These are phyloP conservation scores for Oophaga pumilio DNA, from an alignment of 2,113 vertebrate species.

Conservation along the genomic window DNA sequence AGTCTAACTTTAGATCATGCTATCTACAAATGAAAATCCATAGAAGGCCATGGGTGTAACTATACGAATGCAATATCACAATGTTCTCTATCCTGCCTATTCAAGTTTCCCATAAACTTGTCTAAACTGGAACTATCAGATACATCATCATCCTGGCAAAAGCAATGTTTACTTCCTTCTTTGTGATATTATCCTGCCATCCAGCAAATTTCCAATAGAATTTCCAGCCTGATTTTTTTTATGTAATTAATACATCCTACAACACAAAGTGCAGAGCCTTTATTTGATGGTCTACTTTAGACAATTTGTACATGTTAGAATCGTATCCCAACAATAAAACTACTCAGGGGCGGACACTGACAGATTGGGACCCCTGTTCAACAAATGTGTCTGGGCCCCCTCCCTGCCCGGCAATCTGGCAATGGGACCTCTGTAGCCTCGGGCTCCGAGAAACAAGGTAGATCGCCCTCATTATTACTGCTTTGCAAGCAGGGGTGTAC, in stretches of 20 bases:
- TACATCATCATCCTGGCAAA: conserved; percentile 9
- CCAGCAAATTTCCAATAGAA: not conserved
- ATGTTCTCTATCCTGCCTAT: not conserved
- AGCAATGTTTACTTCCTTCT: conserved; percentile 36
- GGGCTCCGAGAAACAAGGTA: too few relatives aligned
- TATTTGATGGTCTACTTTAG: not conserved
- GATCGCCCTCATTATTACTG: too few relatives aligned
- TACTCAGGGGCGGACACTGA: too few relatives aligned
- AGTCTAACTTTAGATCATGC: not conserved
- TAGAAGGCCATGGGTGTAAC: not conserved
- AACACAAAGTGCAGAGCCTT: not conserved
- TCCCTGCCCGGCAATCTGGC: too few relatives aligned
- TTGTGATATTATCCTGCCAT: not conserved
- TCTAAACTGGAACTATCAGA: conserved; percentile 27
- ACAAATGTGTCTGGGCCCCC: too few relatives aligned
- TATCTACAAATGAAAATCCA: not conserved
- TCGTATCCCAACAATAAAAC: too few relatives aligned
- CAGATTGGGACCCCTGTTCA: too few relatives aligned
- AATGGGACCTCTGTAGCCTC: too few relatives aligned
- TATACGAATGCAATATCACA: not conserved
- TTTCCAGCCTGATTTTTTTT: not conserved
- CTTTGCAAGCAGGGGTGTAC: too few relatives aligned
- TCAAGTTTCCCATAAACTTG: conserved; percentile 27
- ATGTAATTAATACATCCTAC: not conserved
- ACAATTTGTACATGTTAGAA: too few relatives aligned